Evolutionary conservation across 2,888 invertebrate genomes (phyloP), one percentile per base, ranked within the genome.

Genomic region (Opisthograptis luteolata): DNA sequence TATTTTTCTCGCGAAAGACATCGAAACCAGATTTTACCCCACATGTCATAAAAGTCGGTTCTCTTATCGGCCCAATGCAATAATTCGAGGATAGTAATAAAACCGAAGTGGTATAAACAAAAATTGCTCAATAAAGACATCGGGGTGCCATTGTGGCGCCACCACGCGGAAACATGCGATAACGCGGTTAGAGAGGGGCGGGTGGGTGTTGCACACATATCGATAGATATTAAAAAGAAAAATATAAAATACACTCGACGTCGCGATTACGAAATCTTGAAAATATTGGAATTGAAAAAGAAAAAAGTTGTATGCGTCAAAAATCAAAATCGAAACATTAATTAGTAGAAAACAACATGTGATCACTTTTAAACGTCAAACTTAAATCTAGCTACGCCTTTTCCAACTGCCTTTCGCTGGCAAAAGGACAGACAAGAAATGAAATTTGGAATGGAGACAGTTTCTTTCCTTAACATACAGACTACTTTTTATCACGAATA

Each of bases 71-170:
- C 51, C 44, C 46, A 47, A 43, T 50, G 63, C 57, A 53, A 73
- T 76, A 69, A 71, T 63, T 71, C 58, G 65, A 43, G 54, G 48
- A 60, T 64, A 62, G 67, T 64, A 72, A 74, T 74, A 78, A 79
- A 77, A 49, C 45, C 48, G 48, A 55, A 60, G 60, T 52, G 69
- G 58, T 66, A 69, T 44, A 77, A 73, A 79, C 70, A 76, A 68
- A 70, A 75, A 76, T 71, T 62, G 73, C 59, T 59, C 68, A 69
- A 79, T 76, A 79, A 79, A 78, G 73, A 68, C 73, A 62, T 67
- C 55, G 62, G 63, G 55, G 60, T 54, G 64, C 60, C 65, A 13
- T 35, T 40, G 58, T 58, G 74, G 70, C 71, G 78, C 70, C 78
- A 72, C 72, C 72, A 64, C 70, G 76, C 67, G 81, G 78, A 82